Evolutionary conservation across 2,113 vertebrate genomes (phyloP), one percentile per base, ranked within the genome.

Genomic region (Danio rerio): DNA sequence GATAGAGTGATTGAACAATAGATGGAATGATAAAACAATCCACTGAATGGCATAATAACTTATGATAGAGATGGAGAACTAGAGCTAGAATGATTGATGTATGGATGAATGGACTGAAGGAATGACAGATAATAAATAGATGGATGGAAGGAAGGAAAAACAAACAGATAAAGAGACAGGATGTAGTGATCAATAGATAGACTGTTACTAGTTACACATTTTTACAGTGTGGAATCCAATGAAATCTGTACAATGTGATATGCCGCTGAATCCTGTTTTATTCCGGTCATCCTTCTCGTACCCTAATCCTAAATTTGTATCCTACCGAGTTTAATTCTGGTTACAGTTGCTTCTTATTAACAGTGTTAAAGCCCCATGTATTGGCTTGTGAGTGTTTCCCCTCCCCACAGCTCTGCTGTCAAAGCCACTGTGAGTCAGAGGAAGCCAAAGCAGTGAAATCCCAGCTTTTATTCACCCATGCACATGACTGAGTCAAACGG

Each of bases 401-500:
- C 11, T 20, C n/a, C 11, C 3, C 13, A 13, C 47, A 65, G 68
- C 73, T 49, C 40, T 9, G 43, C 68, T 82, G 80, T 82, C 80
- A 78, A 43, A 73, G 49, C 68, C 42, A 12, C 56, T 74, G 43
- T 20, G 43, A 47, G 15, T 82, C 84, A 82, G 42, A 40, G 80
- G 43, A 43, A 72, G 12, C 42, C 6, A 81, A 78, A 82, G 76
- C 43, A 53, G 59, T 68, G 53, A 66, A 79, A 79, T 68, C 80
- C 80, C 43, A 21, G 59, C 69, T 81, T 77, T 82, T 68, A 82
- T 69, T 82, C 52, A 79, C 20, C 43, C 53, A n/a, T 66, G 52
- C 73, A 56, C 70, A 72, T 78, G 74, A 78, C 56, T 81, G 81
- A 85, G 42, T 73, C 76, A 81, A 71, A 82, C 58, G 62, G 70